Evolutionary conservation across 2,888 invertebrate species (phyloP).

Genomic region (Eupsilia transversa): DNA sequence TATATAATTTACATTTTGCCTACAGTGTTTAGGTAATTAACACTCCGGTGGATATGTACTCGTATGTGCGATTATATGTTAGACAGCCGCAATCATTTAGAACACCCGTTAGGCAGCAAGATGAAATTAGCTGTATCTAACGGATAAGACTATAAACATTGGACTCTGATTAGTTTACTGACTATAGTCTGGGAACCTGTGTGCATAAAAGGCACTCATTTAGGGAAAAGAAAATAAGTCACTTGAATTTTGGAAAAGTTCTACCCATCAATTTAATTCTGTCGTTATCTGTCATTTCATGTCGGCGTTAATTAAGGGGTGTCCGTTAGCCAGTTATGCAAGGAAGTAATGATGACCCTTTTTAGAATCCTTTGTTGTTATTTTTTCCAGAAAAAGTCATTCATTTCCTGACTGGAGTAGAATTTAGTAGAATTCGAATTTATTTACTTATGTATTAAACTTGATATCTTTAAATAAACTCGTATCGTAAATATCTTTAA

Average conservation of each 20-base stretch:
- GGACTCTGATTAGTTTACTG: constrained; percentile 21
- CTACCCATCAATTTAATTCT: constrained; percentile 4
- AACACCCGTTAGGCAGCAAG: constrained; percentile 59
- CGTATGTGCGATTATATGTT: constrained; percentile 43
- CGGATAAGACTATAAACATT: constrained; percentile 51
- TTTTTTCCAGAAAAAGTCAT: not conserved
- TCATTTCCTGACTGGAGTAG: not conserved
- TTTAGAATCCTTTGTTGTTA: not conserved
- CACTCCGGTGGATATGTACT: constrained; percentile 46
- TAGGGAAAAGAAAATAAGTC: constrained; percentile 4
- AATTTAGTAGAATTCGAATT: no score
- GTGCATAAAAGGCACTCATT: not conserved
- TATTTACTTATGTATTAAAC: not conserved
- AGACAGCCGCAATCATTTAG: constrained; percentile 60
- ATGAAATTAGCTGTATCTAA: constrained; percentile 58
- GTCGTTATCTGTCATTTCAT: constrained; percentile 11
- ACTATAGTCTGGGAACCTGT: not conserved
- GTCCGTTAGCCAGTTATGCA: not conserved
- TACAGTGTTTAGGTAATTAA: constrained; percentile 56
- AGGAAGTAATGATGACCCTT: not conserved
- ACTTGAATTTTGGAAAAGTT: not conserved
- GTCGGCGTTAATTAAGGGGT: constrained; percentile 1
- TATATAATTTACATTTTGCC: constrained; percentile 53
- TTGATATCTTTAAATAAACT: not conserved
- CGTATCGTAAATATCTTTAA: no score